phyloP scores from a whole-genome alignment of 2,888 invertebrate genomes.

The Plagodis dolabraria region DNA sequence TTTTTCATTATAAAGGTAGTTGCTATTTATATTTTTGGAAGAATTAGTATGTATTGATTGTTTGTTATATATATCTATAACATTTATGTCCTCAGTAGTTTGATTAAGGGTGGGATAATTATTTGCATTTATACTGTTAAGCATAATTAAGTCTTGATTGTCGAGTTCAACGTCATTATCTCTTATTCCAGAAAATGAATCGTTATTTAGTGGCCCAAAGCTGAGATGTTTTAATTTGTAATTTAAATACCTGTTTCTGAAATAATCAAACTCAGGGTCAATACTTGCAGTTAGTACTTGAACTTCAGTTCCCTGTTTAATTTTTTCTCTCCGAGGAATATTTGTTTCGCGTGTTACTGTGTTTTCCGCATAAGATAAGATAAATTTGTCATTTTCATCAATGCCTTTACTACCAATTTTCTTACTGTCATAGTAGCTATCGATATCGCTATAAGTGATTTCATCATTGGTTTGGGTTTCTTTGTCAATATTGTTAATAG shows the following conservation, averaged over 20 bases:
- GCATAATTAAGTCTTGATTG: constrained; percentile 24
- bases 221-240: constrained; percentile 63
- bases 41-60: constrained; percentile 47
- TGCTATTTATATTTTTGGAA: constrained; percentile 44
- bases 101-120: constrained; percentile 13
- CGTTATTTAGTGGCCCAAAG: constrained; percentile 55
- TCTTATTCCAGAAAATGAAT: constrained; percentile 51
- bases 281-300: constrained; percentile 59
- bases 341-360: not conserved
- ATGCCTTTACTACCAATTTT: constrained; percentile 19
- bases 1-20: constrained; percentile 27
- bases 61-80: constrained; percentile 61
- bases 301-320: constrained; percentile 53
- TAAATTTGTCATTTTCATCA: constrained; percentile 6
- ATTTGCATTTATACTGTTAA: constrained; percentile 4
- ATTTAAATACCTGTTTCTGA: constrained; percentile 57
- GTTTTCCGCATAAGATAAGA: not conserved
- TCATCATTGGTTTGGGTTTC: constrained; percentile 50
- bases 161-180: constrained; percentile 29
- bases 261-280: constrained; percentile 55
- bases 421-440: constrained; percentile 15
- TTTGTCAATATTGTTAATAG: constrained; percentile 24
- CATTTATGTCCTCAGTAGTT: constrained; percentile 37
- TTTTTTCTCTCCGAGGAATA: not conserved
- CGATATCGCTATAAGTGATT: constrained; percentile 23